Evolutionary conservation across 1,140 invertebrate genomes (phyloP), one percentile per base, ranked within the genome.

Genomic region (Goniozus legneri): DNA sequence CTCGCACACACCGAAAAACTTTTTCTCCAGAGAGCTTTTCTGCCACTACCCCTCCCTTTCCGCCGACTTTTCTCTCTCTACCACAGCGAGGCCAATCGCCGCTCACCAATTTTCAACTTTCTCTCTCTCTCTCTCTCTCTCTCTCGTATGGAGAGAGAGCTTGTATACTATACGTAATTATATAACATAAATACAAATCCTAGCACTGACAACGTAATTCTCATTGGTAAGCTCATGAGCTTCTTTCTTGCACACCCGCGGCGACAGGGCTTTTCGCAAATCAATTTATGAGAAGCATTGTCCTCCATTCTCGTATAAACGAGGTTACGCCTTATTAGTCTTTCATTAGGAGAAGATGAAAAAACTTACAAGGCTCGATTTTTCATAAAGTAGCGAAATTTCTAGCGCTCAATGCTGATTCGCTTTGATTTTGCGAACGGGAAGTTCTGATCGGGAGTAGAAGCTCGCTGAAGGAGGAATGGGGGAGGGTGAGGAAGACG

Each of bases 281-380:
- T 76, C 73, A 75, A 76, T 76, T 76, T 75, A 76, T 71, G 69
- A n/a, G n/a, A n/a, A n/a, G n/a, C n/a, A n/a, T n/a, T n/a, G n/a
- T n/a, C n/a, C n/a, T n/a, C n/a, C n/a, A n/a, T n/a, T n/a, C n/a
- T n/a, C n/a, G n/a, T n/a, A n/a, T n/a, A n/a, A n/a, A n/a, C n/a
- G n/a, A n/a, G n/a, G n/a, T n/a, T n/a, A n/a, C n/a, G n/a, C n/a
- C n/a, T n/a, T n/a, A n/a, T n/a, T n/a, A n/a, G n/a, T n/a, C n/a
- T n/a, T n/a, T n/a, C n/a, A n/a, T n/a, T n/a, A n/a, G n/a, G n/a
- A n/a, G n/a, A n/a, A n/a, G n/a, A n/a, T n/a, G n/a, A n/a, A n/a
- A n/a, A n/a, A n/a, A n/a, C n/a, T n/a, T n/a, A n/a, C n/a, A n/a
- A n/a, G n/a, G n/a, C n/a, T n/a, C n/a, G n/a, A n/a, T n/a, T n/a